phyloP scores from a whole-genome alignment of 30 jellyfish, hydroid and myxozoan genomes.

The Hydractinia symbiolongicarpus region DNA sequence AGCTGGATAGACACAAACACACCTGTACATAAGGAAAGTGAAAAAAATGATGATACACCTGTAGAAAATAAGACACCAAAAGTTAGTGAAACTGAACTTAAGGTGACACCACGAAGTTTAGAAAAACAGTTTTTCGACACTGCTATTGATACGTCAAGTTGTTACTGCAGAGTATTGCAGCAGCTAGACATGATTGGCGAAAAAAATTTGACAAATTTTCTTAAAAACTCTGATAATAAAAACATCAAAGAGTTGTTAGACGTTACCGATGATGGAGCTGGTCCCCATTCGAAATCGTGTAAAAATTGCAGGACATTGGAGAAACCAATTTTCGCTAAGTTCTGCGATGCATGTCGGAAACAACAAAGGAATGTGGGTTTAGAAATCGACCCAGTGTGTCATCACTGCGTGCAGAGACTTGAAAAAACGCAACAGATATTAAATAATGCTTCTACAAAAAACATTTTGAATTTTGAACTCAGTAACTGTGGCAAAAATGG shows the following conservation, averaged over 20 bases:
- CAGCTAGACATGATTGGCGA: slow-evolving; percentile 6
- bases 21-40: background rate
- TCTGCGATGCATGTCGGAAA: background rate
- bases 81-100: background rate
- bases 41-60: background rate
- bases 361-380: background rate
- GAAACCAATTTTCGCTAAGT: background rate
- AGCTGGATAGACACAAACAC: slow-evolving; percentile 34
- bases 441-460: background rate
- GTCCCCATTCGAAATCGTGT: background rate
- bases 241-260: background rate
- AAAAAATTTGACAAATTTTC: slow-evolving; percentile 2
- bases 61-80: background rate
- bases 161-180: slow-evolving; percentile 17
- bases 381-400: background rate
- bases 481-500: too few relatives aligned
- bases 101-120: background rate
- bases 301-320: background rate
- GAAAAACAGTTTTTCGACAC: background rate
- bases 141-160: background rate
- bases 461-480: background rate
- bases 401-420: background rate
- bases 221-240: background rate
- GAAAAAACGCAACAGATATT: background rate
- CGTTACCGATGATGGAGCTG: background rate